Base-by-base conservation (phyloP, 2,113 vertebrate genomes). In the Pollimyrus isidori region DNA sequence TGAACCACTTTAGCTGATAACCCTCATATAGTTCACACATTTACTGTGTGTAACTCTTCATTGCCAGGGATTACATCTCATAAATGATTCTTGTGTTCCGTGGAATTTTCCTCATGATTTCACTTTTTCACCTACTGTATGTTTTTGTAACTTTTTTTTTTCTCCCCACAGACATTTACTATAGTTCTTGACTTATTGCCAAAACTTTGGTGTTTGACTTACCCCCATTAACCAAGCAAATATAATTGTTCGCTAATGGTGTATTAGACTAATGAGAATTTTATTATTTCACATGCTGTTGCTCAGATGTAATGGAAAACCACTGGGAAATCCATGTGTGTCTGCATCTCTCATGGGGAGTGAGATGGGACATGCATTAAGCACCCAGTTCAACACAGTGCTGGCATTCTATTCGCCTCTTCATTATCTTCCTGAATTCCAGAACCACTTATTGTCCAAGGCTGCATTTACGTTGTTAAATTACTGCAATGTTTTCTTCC, bases 241-340 rank as follows among this genome's bases (percentile, higher is more conserved):
- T 76, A 87, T 91, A 91, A 93, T 92, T 90, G 90, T 83, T 45
- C 90, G 89, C 87, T 93, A 93, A 92, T 91, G 92, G 58, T 87
- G 83, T 91, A 89, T 92, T 93, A 92, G 89, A 87, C 92, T 91
- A 91, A 93, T 90, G 90, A 92, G 87, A 90, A 82, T 89, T 92
- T 92, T 87, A 93, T 91, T 91, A 90, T 13, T 90, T 89, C 88
- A 56, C 86, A 21, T 91, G 69, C 89, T 90, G 90, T 26, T 88
- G 88, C 91, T 88, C 82, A 73, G 46, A 91, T 85, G 88, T 48
- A 87, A 82, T 58, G 88, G n/a, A 15, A 39, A 87, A 17, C 83
- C 46, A 80, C 11, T 15, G 30, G 73, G 73, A 42, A 80, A 39
- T 39, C 73, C 73, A 19, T 69, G 62, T 30, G 62, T 30, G n/a